Evolutionary conservation across 2,888 invertebrate species (phyloP).

Genomic region (Lasioglossum figueresi): DNA sequence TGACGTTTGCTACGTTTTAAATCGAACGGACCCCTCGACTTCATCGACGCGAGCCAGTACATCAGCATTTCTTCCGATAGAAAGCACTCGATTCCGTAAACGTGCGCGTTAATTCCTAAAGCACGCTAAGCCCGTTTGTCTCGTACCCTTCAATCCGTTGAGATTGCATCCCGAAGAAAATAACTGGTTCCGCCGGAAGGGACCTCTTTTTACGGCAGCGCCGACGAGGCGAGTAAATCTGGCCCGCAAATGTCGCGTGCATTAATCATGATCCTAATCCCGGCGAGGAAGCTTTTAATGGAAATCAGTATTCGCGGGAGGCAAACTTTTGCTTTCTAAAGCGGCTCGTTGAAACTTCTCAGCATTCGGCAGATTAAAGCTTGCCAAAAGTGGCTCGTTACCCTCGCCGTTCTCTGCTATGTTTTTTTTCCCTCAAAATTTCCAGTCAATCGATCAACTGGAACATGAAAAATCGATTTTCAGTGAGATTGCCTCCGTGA

Average conservation of each 20-base stretch:
- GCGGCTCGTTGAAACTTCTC: constrained; percentile 19
- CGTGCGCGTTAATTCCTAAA: neutral
- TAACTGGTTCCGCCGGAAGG: neutral
- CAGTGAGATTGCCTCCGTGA: too few species aligned
- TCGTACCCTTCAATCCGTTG: neutral
- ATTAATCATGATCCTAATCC: neutral
- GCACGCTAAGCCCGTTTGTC: neutral
- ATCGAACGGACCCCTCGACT: neutral
- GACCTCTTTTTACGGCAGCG: neutral
- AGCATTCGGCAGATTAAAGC: neutral
- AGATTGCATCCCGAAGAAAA: neutral
- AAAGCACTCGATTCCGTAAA: neutral
- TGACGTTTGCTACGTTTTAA: neutral
- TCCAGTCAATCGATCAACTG: too few species aligned
- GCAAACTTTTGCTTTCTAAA: neutral
- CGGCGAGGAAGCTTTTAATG: neutral
- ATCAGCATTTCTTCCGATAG: neutral
- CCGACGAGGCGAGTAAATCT: neutral
- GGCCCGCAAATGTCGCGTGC: neutral
- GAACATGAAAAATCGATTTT: too few species aligned
- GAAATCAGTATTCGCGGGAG: neutral
- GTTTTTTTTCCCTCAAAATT: neutral
- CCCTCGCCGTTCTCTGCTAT: neutral
- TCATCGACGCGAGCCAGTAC: neutral
- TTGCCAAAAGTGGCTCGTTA: neutral